Evolutionary conservation across 2,888 invertebrate genomes (phyloP), one percentile per base, ranked within the genome.

Genomic region (Oligia latruncula): DNA sequence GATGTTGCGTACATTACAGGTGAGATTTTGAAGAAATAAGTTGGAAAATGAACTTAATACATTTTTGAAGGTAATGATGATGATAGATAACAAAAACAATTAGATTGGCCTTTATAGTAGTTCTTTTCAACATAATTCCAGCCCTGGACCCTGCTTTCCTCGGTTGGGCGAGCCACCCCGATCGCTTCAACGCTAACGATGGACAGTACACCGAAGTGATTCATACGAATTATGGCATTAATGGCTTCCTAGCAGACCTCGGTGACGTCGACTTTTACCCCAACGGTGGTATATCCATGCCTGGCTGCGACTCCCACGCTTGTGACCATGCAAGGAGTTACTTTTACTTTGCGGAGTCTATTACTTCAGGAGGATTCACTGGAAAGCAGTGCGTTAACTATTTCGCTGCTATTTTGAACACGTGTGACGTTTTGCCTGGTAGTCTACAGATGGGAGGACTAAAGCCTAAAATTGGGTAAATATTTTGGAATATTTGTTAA

Each of bases 261-360:
- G 95, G 89, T 23, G 90, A 94, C 23, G 94, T 94, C 0, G 95
- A 95, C 81, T 95, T 95, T 79, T 95, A 95, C 70, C 95, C 94
- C 4, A 95, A 95, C 62, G 94, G 94, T 0, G 95, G 94, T 0
- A 91, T 93, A 40, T 92, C 93, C 6, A 95, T 95, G 95, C 94
- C 95, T 4, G 95, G 95, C 2, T 95, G 95, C 71, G 85, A 91
- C 68, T 91, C 94, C 6, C 90, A 94, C 46, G 92, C 90, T 1
- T 95, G 95, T 76, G 94, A 95, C 58, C 94, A 95, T 60, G 92
- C 89, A 0, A 91, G 93, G 60, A 93, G 93, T 77, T 93, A 90
- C 83, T 91, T 92, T 81, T 95, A 95, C 84, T 93, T 95, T 29
- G 94, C 94, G 0, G 95, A 95, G 84, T 95, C 95, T 4, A 79